phyloP scores from a whole-genome alignment of 2,797 vertebrate genomes.

The Phalloptychus januarius region DNA sequence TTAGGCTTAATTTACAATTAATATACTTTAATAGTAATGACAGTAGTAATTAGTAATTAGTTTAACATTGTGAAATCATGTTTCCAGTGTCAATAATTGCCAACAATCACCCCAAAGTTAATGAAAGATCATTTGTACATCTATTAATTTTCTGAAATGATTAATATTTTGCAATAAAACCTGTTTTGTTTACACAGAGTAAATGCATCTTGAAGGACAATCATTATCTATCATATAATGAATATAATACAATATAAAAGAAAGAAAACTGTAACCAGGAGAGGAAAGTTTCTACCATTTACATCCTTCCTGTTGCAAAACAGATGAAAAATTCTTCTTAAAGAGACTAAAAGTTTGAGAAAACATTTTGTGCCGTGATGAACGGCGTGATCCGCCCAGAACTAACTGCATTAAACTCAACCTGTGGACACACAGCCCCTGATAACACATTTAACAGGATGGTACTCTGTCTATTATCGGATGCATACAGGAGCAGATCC shows the following conservation, averaged over 20 bases:
- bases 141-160: neutral
- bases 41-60: neutral
- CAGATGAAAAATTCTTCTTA: neutral
- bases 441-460: conserved; percentile 1
- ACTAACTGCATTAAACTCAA: neutral
- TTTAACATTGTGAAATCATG: neutral
- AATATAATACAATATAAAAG: no score
- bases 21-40: neutral
- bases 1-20: neutral
- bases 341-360: neutral
- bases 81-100: neutral
- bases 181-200: neutral
- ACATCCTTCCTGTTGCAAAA: neutral
- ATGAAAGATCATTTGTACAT: neutral
- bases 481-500: conserved; percentile 6
- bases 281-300: neutral
- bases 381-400: neutral
- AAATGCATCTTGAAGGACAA: neutral
- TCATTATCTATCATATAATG: neutral
- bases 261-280: neutral
- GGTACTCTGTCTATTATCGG: neutral
- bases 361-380: neutral
- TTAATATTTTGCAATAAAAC: neutral
- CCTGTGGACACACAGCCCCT: neutral
- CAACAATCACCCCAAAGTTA: no score